Evolutionary conservation across 2,888 invertebrate species (phyloP).

Genomic region (Trichopoda pennipes): DNA sequence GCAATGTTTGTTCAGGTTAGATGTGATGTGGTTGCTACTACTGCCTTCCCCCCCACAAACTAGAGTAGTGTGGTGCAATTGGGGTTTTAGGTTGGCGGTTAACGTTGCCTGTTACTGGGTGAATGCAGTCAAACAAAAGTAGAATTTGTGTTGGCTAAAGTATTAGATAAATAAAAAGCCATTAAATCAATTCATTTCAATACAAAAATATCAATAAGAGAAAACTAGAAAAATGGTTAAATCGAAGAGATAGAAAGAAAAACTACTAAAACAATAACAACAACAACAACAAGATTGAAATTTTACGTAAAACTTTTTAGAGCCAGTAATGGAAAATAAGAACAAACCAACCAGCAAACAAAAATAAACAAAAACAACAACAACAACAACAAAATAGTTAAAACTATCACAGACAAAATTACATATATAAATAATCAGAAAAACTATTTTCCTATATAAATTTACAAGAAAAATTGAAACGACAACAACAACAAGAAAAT

Average conservation of each 20-base stretch:
- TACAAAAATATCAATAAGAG: constrained; percentile 54
- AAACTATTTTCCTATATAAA: constrained; percentile 8
- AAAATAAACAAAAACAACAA: background rate
- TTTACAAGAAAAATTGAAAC: background rate
- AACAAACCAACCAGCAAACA: constrained; percentile 7
- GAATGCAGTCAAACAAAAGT: constrained; percentile 35
- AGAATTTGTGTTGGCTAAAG: constrained; percentile 53
- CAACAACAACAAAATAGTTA: background rate
- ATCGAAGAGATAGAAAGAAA: constrained; percentile 1
- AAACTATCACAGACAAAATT: background rate
- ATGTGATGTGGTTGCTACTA: constrained; percentile 20
- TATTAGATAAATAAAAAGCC: constrained; percentile 60
- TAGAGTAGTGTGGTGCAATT: background rate
- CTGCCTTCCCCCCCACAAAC: background rate
- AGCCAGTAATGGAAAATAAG: background rate
- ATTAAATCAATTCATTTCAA: constrained; percentile 64
- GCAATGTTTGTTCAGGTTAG: constrained; percentile 14
- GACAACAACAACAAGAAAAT: background rate
- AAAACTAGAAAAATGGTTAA: constrained; percentile 18
- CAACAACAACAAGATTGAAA: constrained; percentile 26
- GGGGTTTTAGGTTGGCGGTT: constrained; percentile 35
- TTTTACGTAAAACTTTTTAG: constrained; percentile 30
- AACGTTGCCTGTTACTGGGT: constrained; percentile 13
- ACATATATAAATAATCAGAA: background rate
- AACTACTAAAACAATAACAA: constrained; percentile 14